Conservation (phyloP, 2,113 vertebrate species). For the Oxyruncus cristatus region DNA sequence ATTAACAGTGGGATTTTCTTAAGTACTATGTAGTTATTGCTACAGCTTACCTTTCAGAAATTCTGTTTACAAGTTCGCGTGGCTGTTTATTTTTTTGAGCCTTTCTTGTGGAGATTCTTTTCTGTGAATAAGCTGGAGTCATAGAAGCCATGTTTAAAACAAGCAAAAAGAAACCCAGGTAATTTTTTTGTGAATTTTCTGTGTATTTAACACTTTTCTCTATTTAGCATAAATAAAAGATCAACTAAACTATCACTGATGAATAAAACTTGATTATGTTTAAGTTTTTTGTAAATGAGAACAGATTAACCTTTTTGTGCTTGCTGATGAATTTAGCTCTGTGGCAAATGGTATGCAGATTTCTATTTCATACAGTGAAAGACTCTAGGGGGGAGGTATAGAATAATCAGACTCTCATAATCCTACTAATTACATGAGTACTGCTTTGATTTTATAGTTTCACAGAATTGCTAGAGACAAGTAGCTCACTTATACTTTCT, state of each 20-base stretch:
- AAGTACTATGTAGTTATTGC: neutral
- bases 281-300: neutral
- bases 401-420: neutral
- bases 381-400: neutral
- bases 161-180: neutral
- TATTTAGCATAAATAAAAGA: neutral
- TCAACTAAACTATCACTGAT: neutral
- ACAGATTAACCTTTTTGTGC: neutral
- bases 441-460: neutral
- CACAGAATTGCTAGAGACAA: neutral
- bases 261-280: neutral
- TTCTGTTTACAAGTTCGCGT: neutral
- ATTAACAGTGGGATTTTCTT: neutral
- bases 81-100: neutral
- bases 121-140: slow-evolving; percentile 55
- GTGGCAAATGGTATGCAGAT: neutral
- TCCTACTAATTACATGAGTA: neutral
- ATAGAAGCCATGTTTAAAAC: slow-evolving; percentile 13
- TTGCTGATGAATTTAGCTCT: neutral
- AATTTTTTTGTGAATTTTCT: neutral
- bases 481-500: neutral
- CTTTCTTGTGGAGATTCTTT: neutral
- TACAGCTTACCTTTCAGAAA: slow-evolving; percentile 62
- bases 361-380: neutral
- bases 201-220: neutral